These are phyloP conservation scores for Drosophila watanabei DNA, from an alignment of 1,140 invertebrate genomes.

Conservation along the genomic window DNA sequence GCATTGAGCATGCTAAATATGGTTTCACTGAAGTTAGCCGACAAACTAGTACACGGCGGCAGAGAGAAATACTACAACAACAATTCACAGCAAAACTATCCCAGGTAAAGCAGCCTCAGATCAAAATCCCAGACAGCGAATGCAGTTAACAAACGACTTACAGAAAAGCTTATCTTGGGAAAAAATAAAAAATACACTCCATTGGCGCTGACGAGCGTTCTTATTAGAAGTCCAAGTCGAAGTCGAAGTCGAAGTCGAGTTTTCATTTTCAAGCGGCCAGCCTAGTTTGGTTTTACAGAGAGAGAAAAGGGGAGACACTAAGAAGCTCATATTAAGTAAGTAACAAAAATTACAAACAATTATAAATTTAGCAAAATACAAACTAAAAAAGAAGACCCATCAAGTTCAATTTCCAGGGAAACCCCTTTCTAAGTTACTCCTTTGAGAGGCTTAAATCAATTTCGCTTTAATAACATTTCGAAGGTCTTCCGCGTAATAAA, in stretches of 20 bases:
- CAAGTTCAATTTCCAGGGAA: neutral
- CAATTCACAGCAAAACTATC: slow-evolving; percentile 3
- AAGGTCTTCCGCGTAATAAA: neutral
- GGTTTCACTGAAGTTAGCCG: slow-evolving; percentile 79
- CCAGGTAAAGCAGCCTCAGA: slow-evolving; percentile 13
- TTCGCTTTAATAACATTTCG: neutral
- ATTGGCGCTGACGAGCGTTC: slow-evolving; percentile 45
- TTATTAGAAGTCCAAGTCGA: slow-evolving; percentile 33
- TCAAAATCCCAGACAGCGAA: slow-evolving; percentile 41
- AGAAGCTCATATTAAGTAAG: too few relatives aligned
- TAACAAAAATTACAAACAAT: too few relatives aligned
- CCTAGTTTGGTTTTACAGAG: slow-evolving; percentile 28
- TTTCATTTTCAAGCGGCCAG: slow-evolving; percentile 55
- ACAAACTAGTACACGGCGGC: slow-evolving; percentile 51
- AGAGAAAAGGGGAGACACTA: neutral
- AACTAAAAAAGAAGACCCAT: too few relatives aligned
- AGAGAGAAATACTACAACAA: slow-evolving; percentile 4
- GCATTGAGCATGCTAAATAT: slow-evolving; percentile 81
- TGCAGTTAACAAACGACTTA: slow-evolving; percentile 56
- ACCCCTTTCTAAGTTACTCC: neutral
- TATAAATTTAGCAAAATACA: too few relatives aligned
- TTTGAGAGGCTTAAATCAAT: neutral
- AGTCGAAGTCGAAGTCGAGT: slow-evolving; percentile 21
- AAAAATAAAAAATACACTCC: slow-evolving; percentile 34
- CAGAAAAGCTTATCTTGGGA: slow-evolving; percentile 56